Percentiles rank a stretch among this genome's conserved stretches.
These are phyloP conservation scores for Achatina immaculata DNA, from an alignment of 1,140 invertebrate genomes.

Conservation along the genomic window DNA sequence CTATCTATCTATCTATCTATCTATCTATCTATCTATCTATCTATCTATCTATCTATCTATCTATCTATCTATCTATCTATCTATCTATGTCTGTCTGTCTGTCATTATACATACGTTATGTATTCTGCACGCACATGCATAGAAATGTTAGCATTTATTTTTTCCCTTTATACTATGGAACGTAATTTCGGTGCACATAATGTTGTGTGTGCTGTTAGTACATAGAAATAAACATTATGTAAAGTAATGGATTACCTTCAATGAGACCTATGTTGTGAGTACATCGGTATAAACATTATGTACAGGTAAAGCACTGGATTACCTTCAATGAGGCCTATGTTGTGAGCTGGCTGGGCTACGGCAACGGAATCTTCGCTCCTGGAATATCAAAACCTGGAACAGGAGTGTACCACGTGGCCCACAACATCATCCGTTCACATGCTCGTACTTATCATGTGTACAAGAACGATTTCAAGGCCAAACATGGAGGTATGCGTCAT, in stretches of 20 bases:
- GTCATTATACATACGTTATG: constrained; percentile 3
- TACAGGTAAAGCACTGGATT: constrained; percentile 70
- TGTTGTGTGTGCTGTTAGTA: no score
- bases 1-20: not conserved
- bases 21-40: not conserved
- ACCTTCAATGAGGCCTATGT: constrained; percentile 72
- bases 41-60: not conserved
- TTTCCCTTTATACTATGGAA: not conserved
- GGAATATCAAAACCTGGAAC: constrained; percentile 51
- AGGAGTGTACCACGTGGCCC: constrained; percentile 54
- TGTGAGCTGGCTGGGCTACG: constrained; percentile 64
- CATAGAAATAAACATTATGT: not conserved
- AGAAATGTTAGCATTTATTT: not conserved
- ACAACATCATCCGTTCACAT: constrained; percentile 68
- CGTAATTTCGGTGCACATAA: not conserved
- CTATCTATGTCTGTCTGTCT: no score
- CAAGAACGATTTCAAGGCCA: constrained; percentile 52
- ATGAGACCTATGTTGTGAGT: no score
- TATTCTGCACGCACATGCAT: not conserved
- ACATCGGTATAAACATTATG: not conserved
- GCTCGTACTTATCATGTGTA: constrained; percentile 66
- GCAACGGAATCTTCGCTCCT: constrained; percentile 59
- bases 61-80: not conserved
- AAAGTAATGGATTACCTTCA: constrained; percentile 72
- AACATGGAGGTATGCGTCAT: constrained; percentile 63